Base-by-base conservation (phyloP, 2,888 invertebrate species). In the Pseudococcus longispinus region DNA sequence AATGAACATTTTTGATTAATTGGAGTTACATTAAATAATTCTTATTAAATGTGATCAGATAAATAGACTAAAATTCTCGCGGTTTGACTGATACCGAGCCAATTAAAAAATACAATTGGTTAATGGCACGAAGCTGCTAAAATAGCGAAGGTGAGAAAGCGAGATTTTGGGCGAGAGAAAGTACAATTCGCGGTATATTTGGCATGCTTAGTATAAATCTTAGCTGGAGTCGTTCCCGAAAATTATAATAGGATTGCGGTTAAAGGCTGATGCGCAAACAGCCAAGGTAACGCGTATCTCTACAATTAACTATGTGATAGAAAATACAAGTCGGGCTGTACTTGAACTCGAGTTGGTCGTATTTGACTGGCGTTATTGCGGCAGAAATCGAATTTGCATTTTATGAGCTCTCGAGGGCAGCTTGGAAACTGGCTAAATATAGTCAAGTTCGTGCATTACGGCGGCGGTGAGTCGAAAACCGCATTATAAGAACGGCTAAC, bases 371-470 rank as follows among this genome's bases (percentile, higher is more conserved):
- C 42, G 77, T 42, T 80, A 20, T 80, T 80, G 42, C 18, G 42
- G 20, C 20, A n/a, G 77, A 80, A 80, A 80, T 80, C 20, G 77
- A 80, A 80, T 80, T 80, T 80, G 77, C 77, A 80, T 80, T 80
- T 80, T 42, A 80, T 42, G 77, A 80, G 42, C 37, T 80, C 11
- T 80, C 20, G 42, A 80, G 77, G 77, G 77, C 77, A 80, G 77
- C 20, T 60, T 37, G 42, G 20, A 80, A 42, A 37, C 37, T 20
- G 23, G 20, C 29, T 80, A 80, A 70, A 70, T 70, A 32, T 70
- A 70, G 70, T 32, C 70, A 70, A 70, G 70, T 70, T 70, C 32
- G 77, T 42, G 20, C 18, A 37, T 80, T 80, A 42, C n/a, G 42
- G 42, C 42, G 42, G 77, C 11, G 77, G 42, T 80, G 42, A 80